Base-by-base conservation (phyloP, 2,113 vertebrate genomes). In the Corythaeola cristata region DNA sequence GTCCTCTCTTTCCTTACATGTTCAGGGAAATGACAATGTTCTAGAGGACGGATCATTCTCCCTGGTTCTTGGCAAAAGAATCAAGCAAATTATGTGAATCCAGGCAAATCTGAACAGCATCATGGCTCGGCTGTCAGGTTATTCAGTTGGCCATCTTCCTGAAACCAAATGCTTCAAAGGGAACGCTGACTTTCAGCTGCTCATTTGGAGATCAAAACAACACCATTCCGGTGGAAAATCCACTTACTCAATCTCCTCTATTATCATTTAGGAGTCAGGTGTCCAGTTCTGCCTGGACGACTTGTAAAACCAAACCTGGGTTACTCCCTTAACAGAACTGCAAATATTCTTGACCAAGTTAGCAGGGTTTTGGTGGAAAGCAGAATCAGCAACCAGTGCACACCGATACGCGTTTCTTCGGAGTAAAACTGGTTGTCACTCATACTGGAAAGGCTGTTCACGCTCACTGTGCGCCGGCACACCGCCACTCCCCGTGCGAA, bases 21-120 rank as follows among this genome's bases (percentile, higher is more conserved):
- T 74, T 60, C 63, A 82, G 55, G 66, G 72, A 88, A 91, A 53
- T 15, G 12, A 47, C 26, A 11, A 49, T n/a, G 22, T 35, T 68
- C 79, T 72, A 67, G 66, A 83, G 88, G 77, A 92, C 20, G 88
- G 76, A 93, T 74, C 74, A 45, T 67, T 89, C 89, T 94, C 92
- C 71, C 64, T 66, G 27, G 73, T 89, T 73, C 85, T 88, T 16
- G 45, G 63, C 72, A 79, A n/a, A 93, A 75, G 28, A 30, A 52
- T 45, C 45, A 60, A 6, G 4, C 1, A 2, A 78, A 86, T 37
- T 15, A 56, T 0, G 2, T n/a, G 35, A 89, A 78, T 58, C 33
- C 72, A 74, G 59, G 52, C 35, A 93, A 83, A 91, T 3, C 8
- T 56, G 20, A 79, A n/a, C 49, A 89, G 47, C 37, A 49, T 50